phyloP scores from a whole-genome alignment of 1,140 invertebrate species.

The Panagrolaimus sp. region DNA sequence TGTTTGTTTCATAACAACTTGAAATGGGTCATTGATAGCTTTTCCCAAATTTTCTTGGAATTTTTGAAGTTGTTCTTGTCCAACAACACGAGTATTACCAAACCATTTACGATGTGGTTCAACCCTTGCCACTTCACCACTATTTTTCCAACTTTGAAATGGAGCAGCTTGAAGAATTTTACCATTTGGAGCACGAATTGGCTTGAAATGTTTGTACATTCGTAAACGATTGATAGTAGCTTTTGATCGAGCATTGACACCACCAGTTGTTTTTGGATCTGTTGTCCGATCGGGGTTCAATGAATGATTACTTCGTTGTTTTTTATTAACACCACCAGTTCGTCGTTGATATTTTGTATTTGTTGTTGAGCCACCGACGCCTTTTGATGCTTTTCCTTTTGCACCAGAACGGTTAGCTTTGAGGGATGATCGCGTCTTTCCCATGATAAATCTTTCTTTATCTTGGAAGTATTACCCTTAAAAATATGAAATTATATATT shows the following conservation, averaged over 20 bases:
- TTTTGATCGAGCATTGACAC: conserved; percentile 67
- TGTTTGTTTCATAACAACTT: conserved; percentile 92
- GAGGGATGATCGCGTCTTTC: conserved; percentile 35
- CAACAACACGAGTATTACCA: conserved; percentile 71
- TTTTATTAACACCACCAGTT: conserved; percentile 15
- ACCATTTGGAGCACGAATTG: conserved; percentile 80
- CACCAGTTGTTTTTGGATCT: conserved; percentile 14
- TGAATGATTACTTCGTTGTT: conserved; percentile 37
- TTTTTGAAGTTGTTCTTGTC: conserved; percentile 86
- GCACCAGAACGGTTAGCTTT: conserved; percentile 28
- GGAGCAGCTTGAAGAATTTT: conserved; percentile 89
- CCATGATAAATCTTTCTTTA: conserved; percentile 15
- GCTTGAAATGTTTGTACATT: conserved; percentile 87
- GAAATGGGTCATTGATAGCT: conserved; percentile 88
- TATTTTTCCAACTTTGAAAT: conserved; percentile 80
- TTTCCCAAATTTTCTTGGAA: conserved; percentile 93
- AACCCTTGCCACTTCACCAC: conserved; percentile 82
- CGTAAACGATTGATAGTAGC: conserved; percentile 91
- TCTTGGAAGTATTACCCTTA: too few species aligned
- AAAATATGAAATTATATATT: too few species aligned
- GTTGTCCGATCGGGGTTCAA: conserved; percentile 35
- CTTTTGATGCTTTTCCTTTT: background rate
- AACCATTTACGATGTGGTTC: conserved; percentile 98
- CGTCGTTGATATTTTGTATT: conserved; percentile 21
- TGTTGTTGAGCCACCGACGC: conserved; percentile 12